Evolutionary conservation across 2,888 invertebrate genomes (phyloP), one percentile per base, ranked within the genome.

Genomic region (Alsophila aescularia): DNA sequence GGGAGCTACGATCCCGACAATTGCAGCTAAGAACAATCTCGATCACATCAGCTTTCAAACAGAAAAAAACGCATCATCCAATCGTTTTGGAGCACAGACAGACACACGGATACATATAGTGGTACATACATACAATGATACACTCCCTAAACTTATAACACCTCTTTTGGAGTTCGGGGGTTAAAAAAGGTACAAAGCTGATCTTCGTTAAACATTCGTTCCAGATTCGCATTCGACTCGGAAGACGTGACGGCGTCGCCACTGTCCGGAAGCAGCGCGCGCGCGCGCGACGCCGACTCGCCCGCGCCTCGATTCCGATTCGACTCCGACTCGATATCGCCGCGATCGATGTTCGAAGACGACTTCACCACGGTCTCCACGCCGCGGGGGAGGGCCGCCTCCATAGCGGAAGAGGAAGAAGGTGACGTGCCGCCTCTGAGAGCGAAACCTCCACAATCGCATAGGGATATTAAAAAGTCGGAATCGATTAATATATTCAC

Each of bases 401-500:
- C 91, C 43, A 92, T 92, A 49, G 91, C 90, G 0, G 92, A 92
- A 54, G 91, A 90, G 55, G 90, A 91, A 49, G 92, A 91, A 52
- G 72, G 70, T 29, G 92, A 84, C 49, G 77, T 85, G 13, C 90
- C 83, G 14, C 93, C 83, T 34, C 77, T 83, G 12, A 74, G 82
- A 60, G 69, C 74, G 44, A 91, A 79, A 16, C 81, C 83, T 62
- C 90, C 60, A 72, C 64, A 69, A 7, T 29, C 69, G 2, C 94
- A 95, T 59, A 92, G 93, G 50, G 93, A 95, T 72, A 94, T 97
- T 41, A 96, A 96, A 73, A 97, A 97, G 82, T 97, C 97, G 0
- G 97, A 97, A 77, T 97, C 97, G 2, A 95, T 97, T 7, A 97
- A 97, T 83, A 98, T 98, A 70, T 98, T 98, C 86, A 95, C 95